A percentile compares a stretch with the other conserved stretches of the same genome.
Evolutionary conservation across 1,140 invertebrate genomes (phyloP).

Genomic region (Tetramorium alpestre): DNA sequence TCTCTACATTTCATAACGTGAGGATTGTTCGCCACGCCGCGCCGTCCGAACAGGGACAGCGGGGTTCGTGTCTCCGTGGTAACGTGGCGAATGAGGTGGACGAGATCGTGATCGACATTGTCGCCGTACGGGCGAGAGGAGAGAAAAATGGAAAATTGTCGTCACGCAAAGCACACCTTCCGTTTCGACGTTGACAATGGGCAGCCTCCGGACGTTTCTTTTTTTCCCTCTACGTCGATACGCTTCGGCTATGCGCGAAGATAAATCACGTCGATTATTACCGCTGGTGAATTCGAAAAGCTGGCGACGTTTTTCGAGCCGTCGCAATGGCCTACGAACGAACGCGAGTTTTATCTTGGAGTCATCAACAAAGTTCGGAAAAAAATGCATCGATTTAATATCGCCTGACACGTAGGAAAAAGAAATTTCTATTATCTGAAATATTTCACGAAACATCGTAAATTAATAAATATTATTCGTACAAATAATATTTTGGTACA

Average conservation of each 20-base stretch:
- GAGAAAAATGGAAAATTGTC: constrained; percentile 55
- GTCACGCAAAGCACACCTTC: constrained; percentile 39
- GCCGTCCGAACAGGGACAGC: constrained; percentile 5
- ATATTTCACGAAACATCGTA: background rate
- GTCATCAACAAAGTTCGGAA: background rate
- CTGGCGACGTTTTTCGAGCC: background rate
- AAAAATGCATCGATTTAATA: background rate
- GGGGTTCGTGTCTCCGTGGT: constrained; percentile 25
- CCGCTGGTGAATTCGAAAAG: constrained; percentile 18
- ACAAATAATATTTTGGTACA: background rate
- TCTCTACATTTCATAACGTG: constrained; percentile 14
- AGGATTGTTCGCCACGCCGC: constrained; percentile 11
- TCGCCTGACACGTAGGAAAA: background rate
- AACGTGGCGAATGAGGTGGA: constrained; percentile 50
- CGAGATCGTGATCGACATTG: constrained; percentile 58
- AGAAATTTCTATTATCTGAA: background rate
- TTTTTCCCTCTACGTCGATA: constrained; percentile 36
- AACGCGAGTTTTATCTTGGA: background rate
- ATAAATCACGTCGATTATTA: constrained; percentile 54
- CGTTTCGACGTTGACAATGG: constrained; percentile 57
- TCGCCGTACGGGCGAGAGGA: constrained; percentile 7
- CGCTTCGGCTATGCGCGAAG: constrained; percentile 21
- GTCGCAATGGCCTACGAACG: background rate
- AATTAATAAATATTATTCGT: background rate
- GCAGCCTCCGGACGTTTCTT: constrained; percentile 37